Conservation (phyloP, 2,888 invertebrate species). For the Sphaerophoria taeniata region DNA sequence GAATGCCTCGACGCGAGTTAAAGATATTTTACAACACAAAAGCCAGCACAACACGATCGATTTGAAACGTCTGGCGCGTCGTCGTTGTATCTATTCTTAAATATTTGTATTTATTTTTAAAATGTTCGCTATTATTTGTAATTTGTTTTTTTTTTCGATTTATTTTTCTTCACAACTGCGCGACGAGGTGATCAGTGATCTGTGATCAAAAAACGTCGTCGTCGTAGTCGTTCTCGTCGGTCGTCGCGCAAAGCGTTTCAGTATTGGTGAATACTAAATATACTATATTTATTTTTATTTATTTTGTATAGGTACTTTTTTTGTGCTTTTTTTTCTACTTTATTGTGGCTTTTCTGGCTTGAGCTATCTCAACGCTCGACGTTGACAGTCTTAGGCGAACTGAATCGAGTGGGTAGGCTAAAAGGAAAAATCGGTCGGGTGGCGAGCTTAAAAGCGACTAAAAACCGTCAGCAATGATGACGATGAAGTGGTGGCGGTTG, state of each 20-base stretch:
- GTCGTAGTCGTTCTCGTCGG: constrained; percentile 19
- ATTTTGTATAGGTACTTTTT: constrained; percentile 50
- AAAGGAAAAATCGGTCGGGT: constrained; percentile 73
- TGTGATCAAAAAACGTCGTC: constrained; percentile 29
- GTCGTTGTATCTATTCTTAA: constrained; percentile 70
- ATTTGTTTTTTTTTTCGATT: constrained; percentile 37
- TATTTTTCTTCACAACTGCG: constrained; percentile 65
- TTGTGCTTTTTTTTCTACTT: constrained; percentile 3
- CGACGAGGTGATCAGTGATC: constrained; percentile 31
- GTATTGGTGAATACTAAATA: constrained; percentile 70
- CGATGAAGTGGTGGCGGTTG: constrained; percentile 60
- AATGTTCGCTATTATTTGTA: constrained; percentile 56
- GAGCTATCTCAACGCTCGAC: constrained; percentile 72
- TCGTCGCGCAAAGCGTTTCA: constrained; percentile 44
- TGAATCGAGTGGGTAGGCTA: constrained; percentile 73
- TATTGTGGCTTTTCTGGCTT: constrained; percentile 47
- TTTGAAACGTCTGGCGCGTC: constrained; percentile 72
- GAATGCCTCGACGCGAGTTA: constrained; percentile 58
- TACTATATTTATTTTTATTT: constrained; percentile 36
- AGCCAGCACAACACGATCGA: constrained; percentile 55
- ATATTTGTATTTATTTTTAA: constrained; percentile 67
- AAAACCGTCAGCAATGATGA: constrained; percentile 64
- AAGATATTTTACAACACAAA: constrained; percentile 59
- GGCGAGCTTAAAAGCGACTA: constrained; percentile 71
- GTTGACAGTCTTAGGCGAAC: constrained; percentile 72